phyloP scores from a whole-genome alignment of 2,797 vertebrate genomes.

The Hipposideros larvatus region DNA sequence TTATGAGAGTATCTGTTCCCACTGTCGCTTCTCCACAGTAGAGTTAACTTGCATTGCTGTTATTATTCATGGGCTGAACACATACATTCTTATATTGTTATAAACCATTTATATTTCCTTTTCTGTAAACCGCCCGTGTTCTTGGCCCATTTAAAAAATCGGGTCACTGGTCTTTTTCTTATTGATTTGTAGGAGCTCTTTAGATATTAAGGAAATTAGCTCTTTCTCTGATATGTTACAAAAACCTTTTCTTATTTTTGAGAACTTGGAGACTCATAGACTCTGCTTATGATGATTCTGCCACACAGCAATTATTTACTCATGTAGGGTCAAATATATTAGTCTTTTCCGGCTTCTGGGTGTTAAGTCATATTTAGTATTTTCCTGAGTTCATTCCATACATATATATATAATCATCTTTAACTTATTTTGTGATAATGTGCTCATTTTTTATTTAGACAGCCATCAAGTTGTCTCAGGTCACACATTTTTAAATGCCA shows the following conservation, averaged over 20 bases:
- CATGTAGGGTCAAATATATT: not conserved
- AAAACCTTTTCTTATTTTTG: not conserved
- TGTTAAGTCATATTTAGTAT: not conserved
- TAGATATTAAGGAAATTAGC: not conserved
- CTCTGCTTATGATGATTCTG: not conserved
- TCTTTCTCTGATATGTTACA: not conserved
- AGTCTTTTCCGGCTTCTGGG: not conserved
- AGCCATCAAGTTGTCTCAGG: not conserved
- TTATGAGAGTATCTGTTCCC: not conserved
- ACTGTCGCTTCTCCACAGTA: not conserved
- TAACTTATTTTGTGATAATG: not conserved
- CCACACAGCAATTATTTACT: not conserved
- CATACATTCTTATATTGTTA: not conserved
- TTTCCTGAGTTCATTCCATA: not conserved
- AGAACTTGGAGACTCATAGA: not conserved
- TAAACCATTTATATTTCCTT: conserved; percentile 14
- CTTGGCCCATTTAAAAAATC: not conserved
- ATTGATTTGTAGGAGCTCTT: not conserved
- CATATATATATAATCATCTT: not conserved
- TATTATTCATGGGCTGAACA: not conserved
- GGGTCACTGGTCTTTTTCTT: not conserved
- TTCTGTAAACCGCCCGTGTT: not conserved
- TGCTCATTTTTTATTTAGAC: not conserved
- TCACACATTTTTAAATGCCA: not conserved
- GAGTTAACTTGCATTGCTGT: not conserved